phyloP scores from a whole-genome alignment of 2,888 invertebrate genomes.

The Anthoptus insignis region DNA sequence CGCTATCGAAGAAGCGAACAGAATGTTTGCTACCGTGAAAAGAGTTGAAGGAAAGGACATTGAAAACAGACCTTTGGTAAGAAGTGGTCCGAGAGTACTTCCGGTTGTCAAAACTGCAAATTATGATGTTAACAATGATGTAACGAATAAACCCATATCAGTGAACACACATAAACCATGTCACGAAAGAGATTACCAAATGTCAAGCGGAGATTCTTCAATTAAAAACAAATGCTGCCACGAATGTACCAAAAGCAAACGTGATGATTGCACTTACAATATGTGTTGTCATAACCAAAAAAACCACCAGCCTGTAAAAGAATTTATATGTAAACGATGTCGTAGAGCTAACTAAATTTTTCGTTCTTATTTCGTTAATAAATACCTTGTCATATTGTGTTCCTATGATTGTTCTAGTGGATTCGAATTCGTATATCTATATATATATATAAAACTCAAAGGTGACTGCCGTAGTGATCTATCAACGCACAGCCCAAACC shows the following conservation, averaged over 20 bases:
- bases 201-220: conserved; percentile 71
- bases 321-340: conserved; percentile 26
- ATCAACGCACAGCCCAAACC: too few relatives aligned
- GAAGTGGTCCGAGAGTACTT: conserved; percentile 73
- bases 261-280: conserved; percentile 60
- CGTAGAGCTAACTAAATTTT: conserved; percentile 2
- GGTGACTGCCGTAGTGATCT: too few relatives aligned
- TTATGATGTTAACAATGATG: conserved; percentile 33
- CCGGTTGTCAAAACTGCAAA: conserved; percentile 69
- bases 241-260: conserved; percentile 43
- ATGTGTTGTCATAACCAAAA: conserved; percentile 60
- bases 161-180: conserved; percentile 52
- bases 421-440: too few relatives aligned
- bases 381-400: neutral
- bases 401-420: too few relatives aligned
- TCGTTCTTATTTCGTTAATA: too few relatives aligned
- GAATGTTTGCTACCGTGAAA: conserved; percentile 76
- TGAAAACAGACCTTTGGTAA: conserved; percentile 65
- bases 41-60: conserved; percentile 49
- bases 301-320: conserved; percentile 34
- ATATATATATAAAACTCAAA: too few relatives aligned
- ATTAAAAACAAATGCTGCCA: conserved; percentile 55
- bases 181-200: conserved; percentile 57
- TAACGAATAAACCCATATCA: neutral
- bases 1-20: conserved; percentile 74